phyloP scores from a whole-genome alignment of 2,888 invertebrate genomes.

The Oligia fasciuncula region DNA sequence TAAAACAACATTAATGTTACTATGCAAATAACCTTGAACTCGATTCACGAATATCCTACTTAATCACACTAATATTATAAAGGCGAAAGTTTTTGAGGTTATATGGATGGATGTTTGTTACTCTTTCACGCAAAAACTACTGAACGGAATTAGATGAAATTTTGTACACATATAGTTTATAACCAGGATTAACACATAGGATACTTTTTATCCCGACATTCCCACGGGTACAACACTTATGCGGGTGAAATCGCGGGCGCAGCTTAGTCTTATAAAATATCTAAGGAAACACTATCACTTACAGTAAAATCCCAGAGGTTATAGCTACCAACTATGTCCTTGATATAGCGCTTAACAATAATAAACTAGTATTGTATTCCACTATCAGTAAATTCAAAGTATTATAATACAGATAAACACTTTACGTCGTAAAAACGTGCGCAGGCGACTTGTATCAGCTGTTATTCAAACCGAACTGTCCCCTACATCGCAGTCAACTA shows the following conservation, averaged over 20 bases:
- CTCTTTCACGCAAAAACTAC: no score
- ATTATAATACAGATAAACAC: slow-evolving; percentile 14
- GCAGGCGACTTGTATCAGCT: slow-evolving; percentile 66
- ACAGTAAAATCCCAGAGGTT: not conserved
- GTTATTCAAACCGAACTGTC: slow-evolving; percentile 69
- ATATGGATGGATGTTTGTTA: no score
- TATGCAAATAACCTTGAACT: not conserved
- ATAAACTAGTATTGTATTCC: slow-evolving; percentile 37
- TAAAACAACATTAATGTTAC: not conserved
- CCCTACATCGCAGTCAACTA: slow-evolving; percentile 77
- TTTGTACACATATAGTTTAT: no score
- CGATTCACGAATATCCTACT: not conserved
- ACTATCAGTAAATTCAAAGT: slow-evolving; percentile 33
- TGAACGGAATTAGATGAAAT: no score
- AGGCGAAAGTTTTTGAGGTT: no score
- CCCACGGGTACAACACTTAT: no score
- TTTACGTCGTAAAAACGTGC: slow-evolving; percentile 20
- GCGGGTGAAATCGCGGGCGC: no score
- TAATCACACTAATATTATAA: no score
- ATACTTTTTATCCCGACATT: no score
- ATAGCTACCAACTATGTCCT: not conserved
- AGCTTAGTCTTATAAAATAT: not conserved
- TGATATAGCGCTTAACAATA: not conserved
- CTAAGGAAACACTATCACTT: slow-evolving; percentile 20
- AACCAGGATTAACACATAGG: no score